A percentile compares a stretch with the other conserved stretches of the same genome.
Conservation (phyloP, 2,888 invertebrate species). For the Xiphydria camelus region DNA sequence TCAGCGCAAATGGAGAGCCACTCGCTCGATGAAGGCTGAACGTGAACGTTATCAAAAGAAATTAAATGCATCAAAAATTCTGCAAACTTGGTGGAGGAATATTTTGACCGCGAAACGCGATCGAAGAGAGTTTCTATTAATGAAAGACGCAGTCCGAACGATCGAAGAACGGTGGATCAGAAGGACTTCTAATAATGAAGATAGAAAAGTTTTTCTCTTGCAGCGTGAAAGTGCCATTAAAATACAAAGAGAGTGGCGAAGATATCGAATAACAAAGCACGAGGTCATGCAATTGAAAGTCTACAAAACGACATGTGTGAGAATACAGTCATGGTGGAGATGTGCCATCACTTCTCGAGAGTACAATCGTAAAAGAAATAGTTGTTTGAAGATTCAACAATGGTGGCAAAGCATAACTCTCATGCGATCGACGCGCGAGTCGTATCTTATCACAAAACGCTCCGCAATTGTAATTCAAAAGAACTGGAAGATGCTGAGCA, state of each 20-base stretch:
- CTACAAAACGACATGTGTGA: slow-evolving; percentile 21
- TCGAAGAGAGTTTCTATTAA: slow-evolving; percentile 49
- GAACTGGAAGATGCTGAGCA: slow-evolving; percentile 54
- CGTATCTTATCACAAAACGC: slow-evolving; percentile 17
- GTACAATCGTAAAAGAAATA: slow-evolving; percentile 20
- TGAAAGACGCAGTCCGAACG: slow-evolving; percentile 45
- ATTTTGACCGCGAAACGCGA: slow-evolving; percentile 50
- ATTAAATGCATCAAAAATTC: slow-evolving; percentile 37
- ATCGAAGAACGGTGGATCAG: slow-evolving; percentile 41
- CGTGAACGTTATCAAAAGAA: slow-evolving; percentile 52
- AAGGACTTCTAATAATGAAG: slow-evolving; percentile 53
- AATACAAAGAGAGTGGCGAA: slow-evolving; percentile 58
- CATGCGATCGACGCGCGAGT: slow-evolving; percentile 11
- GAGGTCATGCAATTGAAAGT: slow-evolving; percentile 5
- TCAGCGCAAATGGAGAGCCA: slow-evolving; percentile 52
- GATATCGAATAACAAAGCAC: background rate
- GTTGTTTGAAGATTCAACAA: slow-evolving; percentile 28
- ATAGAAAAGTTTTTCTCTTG: slow-evolving; percentile 47
- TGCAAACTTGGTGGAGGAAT: slow-evolving; percentile 60
- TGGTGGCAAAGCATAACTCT: slow-evolving; percentile 29
- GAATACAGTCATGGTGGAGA: slow-evolving; percentile 43
- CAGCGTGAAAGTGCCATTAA: slow-evolving; percentile 46
- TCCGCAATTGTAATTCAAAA: slow-evolving; percentile 47
- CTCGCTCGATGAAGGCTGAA: slow-evolving; percentile 48
- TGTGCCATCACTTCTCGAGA: slow-evolving; percentile 13